Evolutionary conservation across 2,888 invertebrate genomes (phyloP), one percentile per base, ranked within the genome.

Genomic region (Torymus aiolomorphi): DNA sequence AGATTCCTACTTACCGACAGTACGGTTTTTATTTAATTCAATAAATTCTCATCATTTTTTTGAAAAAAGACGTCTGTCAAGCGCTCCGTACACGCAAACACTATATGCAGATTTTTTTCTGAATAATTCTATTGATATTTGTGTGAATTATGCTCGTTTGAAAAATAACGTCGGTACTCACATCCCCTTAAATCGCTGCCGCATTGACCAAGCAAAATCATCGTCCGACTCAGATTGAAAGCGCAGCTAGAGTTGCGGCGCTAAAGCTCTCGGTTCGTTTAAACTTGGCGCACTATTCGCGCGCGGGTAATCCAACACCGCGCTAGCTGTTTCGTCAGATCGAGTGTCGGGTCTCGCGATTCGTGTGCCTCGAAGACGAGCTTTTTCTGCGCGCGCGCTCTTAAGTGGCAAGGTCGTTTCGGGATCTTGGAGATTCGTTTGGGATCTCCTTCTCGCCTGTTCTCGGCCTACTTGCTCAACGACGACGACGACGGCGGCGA

Each of bases 371-470:
- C 11, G 3, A 62, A 13, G 5, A 49, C 2, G 49, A 65, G 65
- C 65, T 51, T 65, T 51, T 16, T 49, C 2, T n/a, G 10, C 12
- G 42, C 56, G 14, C 13, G n/a, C 24, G 1, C 16, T 52, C 42
- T 71, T 71, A 71, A 73, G 63, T 80, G 73, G 42, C 76, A 80
- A 80, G 80, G 80, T 76, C 76, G 62, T 70, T 63, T 63, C 14
- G 12, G 20, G n/a, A 57, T 61, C 61, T 59, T 57, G 51, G 31
- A 20, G 57, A 69, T 78, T 62, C 54, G 70, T 73, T 57, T 14
- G 2, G 66, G 16, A 54, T 67, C 66, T 69, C 73, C 20, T 76
- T 63, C 18, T 63, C 65, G 59, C 31, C 8, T 31, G 31, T 31
- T 2, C 31, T 52, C 69, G 76, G 54, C 67, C 62, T 76, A 76